Base-by-base conservation (phyloP, 1,140 invertebrate species). In the Hycleus phaleratus region DNA sequence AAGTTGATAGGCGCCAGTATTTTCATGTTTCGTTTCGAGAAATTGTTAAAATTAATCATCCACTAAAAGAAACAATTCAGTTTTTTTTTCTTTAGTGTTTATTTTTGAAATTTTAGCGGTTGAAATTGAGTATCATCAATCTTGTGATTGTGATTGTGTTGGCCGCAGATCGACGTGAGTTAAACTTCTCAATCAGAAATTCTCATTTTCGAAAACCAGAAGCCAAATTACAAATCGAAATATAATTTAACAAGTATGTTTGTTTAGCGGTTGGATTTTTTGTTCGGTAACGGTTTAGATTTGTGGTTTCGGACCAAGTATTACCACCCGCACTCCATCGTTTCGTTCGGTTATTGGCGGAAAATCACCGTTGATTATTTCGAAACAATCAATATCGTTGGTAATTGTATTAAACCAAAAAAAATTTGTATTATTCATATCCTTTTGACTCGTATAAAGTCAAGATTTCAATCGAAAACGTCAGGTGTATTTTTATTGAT, bases 171-270 rank as follows among this genome's bases (percentile, higher is more conserved):
- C n/a, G 42, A 53, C 51, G 51, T 53, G 51, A 53, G 51, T 44
- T 38, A 53, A 38, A 53, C 32, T 24, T 46, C 51, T 46, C 51
- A 46, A 53, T 53, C 46, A 26, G 26, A 53, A 52, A 53, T 32
- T 53, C 51, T 46, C 51, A 53, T 53, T 32, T 46, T 12, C 40
- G 7, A 32, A 7, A 45, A 53, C 40, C 51, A 53, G 51, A 53
- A 53, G 51, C 51, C 51, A n/a, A 26, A 53, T 46, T 53, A 38
- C 44, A 42, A 38, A 43, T 43, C 42, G 51, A 10, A 48, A 49
- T 24, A 38, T 53, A 50, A 49, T 57, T 26, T 57, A 60, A 57
- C 59, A 38, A 60, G 59, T 32, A 52, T 56, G 54, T 60, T 60
- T 60, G 59, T 57, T 60, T 57, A 60, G 54, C 53, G 53, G 53